Base-by-base conservation (phyloP, 2,113 vertebrate species). In the Centrocercus urophasianus region DNA sequence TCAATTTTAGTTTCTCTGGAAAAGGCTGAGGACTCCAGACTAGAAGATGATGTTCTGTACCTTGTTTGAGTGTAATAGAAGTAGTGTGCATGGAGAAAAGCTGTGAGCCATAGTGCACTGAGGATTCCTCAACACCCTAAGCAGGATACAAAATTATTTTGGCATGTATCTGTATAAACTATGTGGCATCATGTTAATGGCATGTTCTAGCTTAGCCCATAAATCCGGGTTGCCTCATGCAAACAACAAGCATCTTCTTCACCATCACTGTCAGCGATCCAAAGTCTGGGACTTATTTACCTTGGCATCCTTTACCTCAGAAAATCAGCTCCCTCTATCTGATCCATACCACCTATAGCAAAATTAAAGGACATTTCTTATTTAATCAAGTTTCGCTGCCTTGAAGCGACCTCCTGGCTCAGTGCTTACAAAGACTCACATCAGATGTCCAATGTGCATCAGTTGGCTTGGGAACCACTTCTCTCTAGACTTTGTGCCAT, bases 1-100 rank as follows among this genome's bases (percentile, higher is more conserved):
- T 90, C 69, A 81, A 73, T 82, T 93, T 50, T 61, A 32, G 3
- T 72, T 76, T 45, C 79, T 90, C 81, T 69, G 76, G 88, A 83
- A 87, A 95, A 78, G 85, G 57, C 93, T 38, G 59, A 77, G 83
- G 71, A 70, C 73, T 86, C 57, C 22, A 2, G 20, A 86, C 74
- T 30, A 82, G 66, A 86, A 86, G 40, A 3, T 70, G 93, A 85
- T 66, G 83, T 50, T 50, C 66, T 89, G 25, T 80, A 24, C 42
- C 43, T 79, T 61, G 20, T 77, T 80, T 88, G 84, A 83, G 36
- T 34, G 48, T 12, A 92, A 83, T 3, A 27, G 27, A 95, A 65
- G 50, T 86, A 47, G 66, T 71, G 38, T 40, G 52, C 61, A 28
- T 0, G 83, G 57, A 91, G 42, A 61, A 94, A 83, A 94, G 17